A percentile compares a stretch with the other conserved stretches of the same genome.
These are phyloP conservation scores for Pachyrhynchus sulphureomaculatus DNA, from an alignment of 1,140 invertebrate genomes.

Conservation along the genomic window DNA sequence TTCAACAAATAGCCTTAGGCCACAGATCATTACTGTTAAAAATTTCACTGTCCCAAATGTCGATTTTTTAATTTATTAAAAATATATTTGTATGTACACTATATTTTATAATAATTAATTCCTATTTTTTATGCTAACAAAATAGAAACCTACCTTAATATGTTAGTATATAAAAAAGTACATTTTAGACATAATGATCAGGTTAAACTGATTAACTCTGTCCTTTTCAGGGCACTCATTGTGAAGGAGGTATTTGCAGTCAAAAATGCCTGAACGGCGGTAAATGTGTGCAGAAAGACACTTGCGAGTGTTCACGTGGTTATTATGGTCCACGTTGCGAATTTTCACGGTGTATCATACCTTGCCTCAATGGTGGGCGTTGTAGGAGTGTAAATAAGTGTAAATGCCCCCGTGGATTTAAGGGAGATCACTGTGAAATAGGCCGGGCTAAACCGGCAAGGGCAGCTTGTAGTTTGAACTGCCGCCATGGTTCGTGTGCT, in stretches of 20 bases:
- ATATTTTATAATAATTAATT: no score
- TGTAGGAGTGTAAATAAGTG: conserved; percentile 86
- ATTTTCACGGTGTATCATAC: conserved; percentile 88
- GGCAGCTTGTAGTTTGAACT: conserved; percentile 68
- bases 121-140: no score
- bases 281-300: conserved; percentile 91
- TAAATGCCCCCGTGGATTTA: conserved; percentile 73
- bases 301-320: conserved; percentile 84
- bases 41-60: no score
- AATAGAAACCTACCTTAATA: no score
- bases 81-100: no score
- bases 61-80: no score
- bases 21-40: no score
- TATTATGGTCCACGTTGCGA: conserved; percentile 87
- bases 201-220: no score
- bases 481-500: conserved; percentile 71
- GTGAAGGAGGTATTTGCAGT: conserved; percentile 75
- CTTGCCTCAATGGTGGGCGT: conserved; percentile 81
- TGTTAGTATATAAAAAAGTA: no score
- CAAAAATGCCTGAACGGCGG: conserved; percentile 92
- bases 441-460: conserved; percentile 64
- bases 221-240: conserved; percentile 45
- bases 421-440: conserved; percentile 85
- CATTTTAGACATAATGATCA: no score
- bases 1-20: no score